These are phyloP conservation scores for Tyrophagus putrescentiae DNA, from an alignment of 1,140 invertebrate species.

Conservation along the genomic window DNA sequence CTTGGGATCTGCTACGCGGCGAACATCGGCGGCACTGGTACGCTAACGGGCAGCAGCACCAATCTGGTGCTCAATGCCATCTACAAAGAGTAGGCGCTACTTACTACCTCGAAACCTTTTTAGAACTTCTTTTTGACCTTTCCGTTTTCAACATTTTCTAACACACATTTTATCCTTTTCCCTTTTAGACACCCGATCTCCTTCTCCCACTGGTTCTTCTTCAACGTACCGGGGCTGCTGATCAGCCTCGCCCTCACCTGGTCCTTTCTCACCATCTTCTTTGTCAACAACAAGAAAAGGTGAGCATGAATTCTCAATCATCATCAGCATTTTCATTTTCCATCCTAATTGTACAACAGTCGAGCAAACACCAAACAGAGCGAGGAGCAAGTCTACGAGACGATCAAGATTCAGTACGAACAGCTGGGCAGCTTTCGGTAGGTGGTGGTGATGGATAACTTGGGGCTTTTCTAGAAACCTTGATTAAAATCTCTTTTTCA, in stretches of 20 bases:
- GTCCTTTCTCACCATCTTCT: constrained; percentile 48
- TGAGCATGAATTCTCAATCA: neutral
- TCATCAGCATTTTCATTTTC: constrained; percentile 2
- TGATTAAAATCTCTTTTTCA: constrained; percentile 17
- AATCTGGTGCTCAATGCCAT: constrained; percentile 70
- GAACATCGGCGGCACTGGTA: constrained; percentile 62
- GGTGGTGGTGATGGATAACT: neutral
- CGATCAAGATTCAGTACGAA: constrained; percentile 24
- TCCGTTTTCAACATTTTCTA: constrained; percentile 20
- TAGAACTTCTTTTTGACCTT: neutral
- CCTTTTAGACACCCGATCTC: constrained; percentile 37
- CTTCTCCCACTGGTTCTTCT: constrained; percentile 60
- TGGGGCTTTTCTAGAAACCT: neutral
- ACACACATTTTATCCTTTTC: no score
- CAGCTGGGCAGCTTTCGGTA: constrained; percentile 25
- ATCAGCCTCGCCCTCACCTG: constrained; percentile 54
- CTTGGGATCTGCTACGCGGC: constrained; percentile 64
- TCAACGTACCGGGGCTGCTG: constrained; percentile 48
- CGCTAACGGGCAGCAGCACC: constrained; percentile 70
- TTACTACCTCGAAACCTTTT: neutral
- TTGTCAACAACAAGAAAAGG: constrained; percentile 42
- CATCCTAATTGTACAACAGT: neutral
- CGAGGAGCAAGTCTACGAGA: constrained; percentile 19
- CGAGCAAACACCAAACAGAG: constrained; percentile 20
- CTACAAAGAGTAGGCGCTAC: constrained; percentile 43